These are phyloP conservation scores for Cygnus atratus DNA, from an alignment of 2,113 vertebrate species.

Conservation along the genomic window DNA sequence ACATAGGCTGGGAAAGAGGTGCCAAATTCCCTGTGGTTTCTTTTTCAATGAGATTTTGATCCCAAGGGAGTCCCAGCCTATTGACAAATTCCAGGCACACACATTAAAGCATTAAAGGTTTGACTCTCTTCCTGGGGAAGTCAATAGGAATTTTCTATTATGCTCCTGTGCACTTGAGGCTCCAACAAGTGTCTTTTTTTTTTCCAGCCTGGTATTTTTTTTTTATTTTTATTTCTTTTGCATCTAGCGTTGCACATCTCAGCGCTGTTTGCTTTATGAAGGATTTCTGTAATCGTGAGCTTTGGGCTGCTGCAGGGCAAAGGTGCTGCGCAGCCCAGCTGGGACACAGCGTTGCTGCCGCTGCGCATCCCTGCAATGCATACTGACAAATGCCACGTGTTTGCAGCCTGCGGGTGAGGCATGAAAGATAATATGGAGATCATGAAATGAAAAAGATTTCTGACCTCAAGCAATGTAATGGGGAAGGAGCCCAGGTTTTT, in stretches of 20 bases:
- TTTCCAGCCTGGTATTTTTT: neutral
- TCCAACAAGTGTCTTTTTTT: conserved; percentile 1
- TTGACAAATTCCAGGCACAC: conserved; percentile 30
- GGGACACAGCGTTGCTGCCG: neutral
- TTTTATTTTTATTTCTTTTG: neutral
- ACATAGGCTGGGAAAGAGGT: neutral
- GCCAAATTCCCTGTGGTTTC: conserved; percentile 46
- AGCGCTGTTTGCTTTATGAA: neutral
- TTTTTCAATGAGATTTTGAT: conserved; percentile 46
- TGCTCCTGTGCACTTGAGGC: neutral
- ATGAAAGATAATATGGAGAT: neutral
- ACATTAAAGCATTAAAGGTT: neutral
- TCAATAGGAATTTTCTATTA: conserved; percentile 8
- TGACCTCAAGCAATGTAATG: rapidly evolving
- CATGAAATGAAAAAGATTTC: neutral
- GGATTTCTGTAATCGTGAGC: neutral
- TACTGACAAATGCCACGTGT: rapidly evolving
- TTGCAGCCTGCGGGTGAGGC: neutral
- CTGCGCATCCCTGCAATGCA: neutral
- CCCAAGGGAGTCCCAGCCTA: conserved; percentile 12
- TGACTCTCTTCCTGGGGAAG: neutral
- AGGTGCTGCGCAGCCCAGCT: neutral
- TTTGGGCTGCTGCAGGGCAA: neutral
- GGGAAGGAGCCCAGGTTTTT: neutral
- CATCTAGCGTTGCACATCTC: neutral